Evolutionary conservation across 35 echinoderm and acorn worm genomes (phyloP).

Genomic region (Ophiothrix spiculata): DNA sequence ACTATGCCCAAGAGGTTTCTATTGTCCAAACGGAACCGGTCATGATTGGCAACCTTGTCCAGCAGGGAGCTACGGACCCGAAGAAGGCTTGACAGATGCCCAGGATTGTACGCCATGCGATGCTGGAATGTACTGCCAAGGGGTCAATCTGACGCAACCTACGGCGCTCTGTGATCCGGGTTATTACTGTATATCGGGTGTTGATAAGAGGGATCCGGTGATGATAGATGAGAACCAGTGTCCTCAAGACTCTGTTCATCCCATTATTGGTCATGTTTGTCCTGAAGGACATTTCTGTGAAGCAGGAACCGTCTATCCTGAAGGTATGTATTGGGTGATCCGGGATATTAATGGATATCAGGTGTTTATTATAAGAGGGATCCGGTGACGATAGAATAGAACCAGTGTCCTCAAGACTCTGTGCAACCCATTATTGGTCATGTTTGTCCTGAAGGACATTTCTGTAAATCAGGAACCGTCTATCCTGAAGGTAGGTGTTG

Average conservation of each 20-base stretch:
- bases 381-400: no score
- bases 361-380: no score
- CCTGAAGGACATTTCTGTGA: slow-evolving; percentile 81
- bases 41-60: slow-evolving; percentile 95
- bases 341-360: no score
- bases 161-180: slow-evolving; percentile 56
- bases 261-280: slow-evolving; percentile 85
- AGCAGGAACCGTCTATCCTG: slow-evolving; percentile 68
- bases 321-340: no score
- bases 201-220: slow-evolving; percentile 60
- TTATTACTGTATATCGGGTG: slow-evolving; percentile 88
- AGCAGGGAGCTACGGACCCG: slow-evolving; percentile 65
- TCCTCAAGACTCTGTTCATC: slow-evolving; percentile 81
- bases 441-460: no score
- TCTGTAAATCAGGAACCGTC: neutral
- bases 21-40: slow-evolving; percentile 89
- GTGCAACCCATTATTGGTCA: no score
- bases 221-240: slow-evolving; percentile 81
- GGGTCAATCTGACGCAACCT: slow-evolving; percentile 82
- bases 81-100: slow-evolving; percentile 48
- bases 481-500: no score
- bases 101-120: slow-evolving; percentile 94
- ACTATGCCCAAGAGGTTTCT: slow-evolving; percentile 68
- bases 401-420: no score
- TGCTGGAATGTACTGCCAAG: slow-evolving; percentile 76